A percentile compares a stretch with the other conserved stretches of the same genome.
phyloP scores from a whole-genome alignment of 2,888 invertebrate species.

The Drosophila macrothrix region DNA sequence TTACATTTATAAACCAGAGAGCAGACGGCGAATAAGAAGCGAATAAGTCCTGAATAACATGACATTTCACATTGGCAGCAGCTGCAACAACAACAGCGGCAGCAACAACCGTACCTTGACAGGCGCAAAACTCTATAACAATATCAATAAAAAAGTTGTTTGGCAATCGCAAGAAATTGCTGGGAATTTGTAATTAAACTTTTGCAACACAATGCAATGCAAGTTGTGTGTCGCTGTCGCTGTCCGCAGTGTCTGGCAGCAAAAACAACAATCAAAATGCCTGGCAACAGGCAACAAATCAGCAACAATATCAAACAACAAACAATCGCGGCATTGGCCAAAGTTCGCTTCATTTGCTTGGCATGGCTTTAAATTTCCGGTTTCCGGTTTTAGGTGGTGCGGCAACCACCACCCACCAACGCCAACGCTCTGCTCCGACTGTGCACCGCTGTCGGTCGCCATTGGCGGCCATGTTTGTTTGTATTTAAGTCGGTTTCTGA shows the following conservation, averaged over 20 bases:
- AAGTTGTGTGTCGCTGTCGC: conserved; percentile 52
- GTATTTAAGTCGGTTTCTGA: conserved; percentile 79
- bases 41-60: conserved; percentile 68
- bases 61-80: conserved; percentile 73
- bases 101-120: conserved; percentile 24
- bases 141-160: conserved; percentile 79
- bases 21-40: conserved; percentile 35
- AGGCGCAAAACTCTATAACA: conserved; percentile 59
- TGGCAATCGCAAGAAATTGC: conserved; percentile 65
- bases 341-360: conserved; percentile 73
- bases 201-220: conserved; percentile 57
- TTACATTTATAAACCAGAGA: conserved; percentile 66
- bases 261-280: conserved; percentile 59
- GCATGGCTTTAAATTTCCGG: conserved; percentile 81
- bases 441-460: conserved; percentile 36
- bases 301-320: conserved; percentile 47
- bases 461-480: conserved; percentile 78
- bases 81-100: conserved; percentile 11
- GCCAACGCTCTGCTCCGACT: not conserved
- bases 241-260: conserved; percentile 77
- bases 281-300: conserved; percentile 63
- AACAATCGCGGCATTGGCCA: conserved; percentile 50
- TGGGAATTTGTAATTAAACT: conserved; percentile 77
- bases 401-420: not conserved
- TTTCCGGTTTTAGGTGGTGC: conserved; percentile 69